phyloP scores from a whole-genome alignment of 1,140 invertebrate species.

The Asobara japonica region DNA sequence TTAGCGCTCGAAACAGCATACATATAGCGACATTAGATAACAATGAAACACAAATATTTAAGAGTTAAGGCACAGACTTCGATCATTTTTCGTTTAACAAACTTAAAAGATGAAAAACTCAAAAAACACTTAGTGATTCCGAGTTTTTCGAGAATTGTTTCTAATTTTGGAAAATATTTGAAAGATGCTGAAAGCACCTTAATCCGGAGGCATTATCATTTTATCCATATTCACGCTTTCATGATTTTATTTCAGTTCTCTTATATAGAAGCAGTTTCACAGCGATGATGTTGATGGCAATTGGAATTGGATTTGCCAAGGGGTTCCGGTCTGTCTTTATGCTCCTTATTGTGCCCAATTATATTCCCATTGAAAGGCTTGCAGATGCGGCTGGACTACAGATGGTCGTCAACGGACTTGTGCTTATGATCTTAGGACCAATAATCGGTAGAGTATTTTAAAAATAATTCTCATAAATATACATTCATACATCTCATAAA shows the following conservation, averaged over 20 bases:
- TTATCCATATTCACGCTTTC: not conserved
- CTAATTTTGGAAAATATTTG: too few relatives aligned
- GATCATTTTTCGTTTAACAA: too few relatives aligned
- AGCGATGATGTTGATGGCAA: conserved; percentile 38
- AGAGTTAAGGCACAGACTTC: too few relatives aligned
- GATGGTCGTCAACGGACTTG: conserved; percentile 71
- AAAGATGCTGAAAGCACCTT: too few relatives aligned
- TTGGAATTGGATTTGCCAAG: conserved; percentile 72
- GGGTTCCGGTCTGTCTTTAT: conserved; percentile 76
- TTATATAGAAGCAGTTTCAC: conserved; percentile 61
- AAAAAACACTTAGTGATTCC: too few relatives aligned
- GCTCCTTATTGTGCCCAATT: conserved; percentile 74
- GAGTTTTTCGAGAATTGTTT: too few relatives aligned
- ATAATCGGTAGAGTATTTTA: conserved; percentile 67
- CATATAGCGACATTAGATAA: too few relatives aligned
- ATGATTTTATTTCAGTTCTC: conserved; percentile 60
- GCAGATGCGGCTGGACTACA: conserved; percentile 73
- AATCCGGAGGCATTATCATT: not conserved
- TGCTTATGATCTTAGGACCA: conserved; percentile 71
- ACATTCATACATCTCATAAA: not conserved
- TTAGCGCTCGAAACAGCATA: too few relatives aligned
- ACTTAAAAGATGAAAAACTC: too few relatives aligned
- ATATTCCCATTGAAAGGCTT: conserved; percentile 72
- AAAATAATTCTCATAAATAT: conserved; percentile 10
- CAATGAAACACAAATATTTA: too few relatives aligned